Evolutionary conservation across 2,888 invertebrate species (phyloP), one percentile per base, ranked within the genome.

Genomic region (Caenorhabditis macrosperma): DNA sequence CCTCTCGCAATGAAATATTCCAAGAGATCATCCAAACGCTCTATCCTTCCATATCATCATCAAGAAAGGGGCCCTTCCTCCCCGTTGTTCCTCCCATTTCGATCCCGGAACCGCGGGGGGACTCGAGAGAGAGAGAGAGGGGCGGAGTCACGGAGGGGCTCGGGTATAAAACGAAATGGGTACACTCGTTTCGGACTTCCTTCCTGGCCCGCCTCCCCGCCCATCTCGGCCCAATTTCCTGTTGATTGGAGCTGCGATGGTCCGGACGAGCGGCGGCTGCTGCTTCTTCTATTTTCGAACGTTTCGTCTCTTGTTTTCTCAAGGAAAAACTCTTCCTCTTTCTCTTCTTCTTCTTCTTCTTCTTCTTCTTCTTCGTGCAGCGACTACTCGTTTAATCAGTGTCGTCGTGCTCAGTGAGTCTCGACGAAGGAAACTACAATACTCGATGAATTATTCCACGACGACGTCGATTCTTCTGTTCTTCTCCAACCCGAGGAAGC

Each of bases 101-200:
- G 57, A 52, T 66, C 74, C 74, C 66, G 59, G 66, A 66, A 30
- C 24, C 17, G 50, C 30, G 17, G 44, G 44, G 52, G n/a, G n/a
- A n/a, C n/a, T n/a, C 20, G 38, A 26, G 44, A 60, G 4, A 20
- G 4, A 7, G 4, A 10, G 10, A 71, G 55, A 57, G 28, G 72
- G 72, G 72, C 72, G 72, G 72, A 57, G 72, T 12, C 54, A 35
- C 2, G 24, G 38, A 10, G 10, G 24, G 28, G 46, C 24, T 50
- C 22, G 61, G 63, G 72, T 72, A 72, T 72, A 72, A 72, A 72
- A 72, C 63, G 63, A 63, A 64, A 71, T 35, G 63, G 63, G 63
- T 72, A 64, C 63, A 63, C 63, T 72, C 54, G 72, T 64, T 72
- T 72, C 57, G 63, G 72, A 72, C 71, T 72, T 72, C 63, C 72